Evolutionary conservation across 2,888 invertebrate species (phyloP), one percentile per base, ranked within the genome.

Genomic region (Ormyrus nitidulus): DNA sequence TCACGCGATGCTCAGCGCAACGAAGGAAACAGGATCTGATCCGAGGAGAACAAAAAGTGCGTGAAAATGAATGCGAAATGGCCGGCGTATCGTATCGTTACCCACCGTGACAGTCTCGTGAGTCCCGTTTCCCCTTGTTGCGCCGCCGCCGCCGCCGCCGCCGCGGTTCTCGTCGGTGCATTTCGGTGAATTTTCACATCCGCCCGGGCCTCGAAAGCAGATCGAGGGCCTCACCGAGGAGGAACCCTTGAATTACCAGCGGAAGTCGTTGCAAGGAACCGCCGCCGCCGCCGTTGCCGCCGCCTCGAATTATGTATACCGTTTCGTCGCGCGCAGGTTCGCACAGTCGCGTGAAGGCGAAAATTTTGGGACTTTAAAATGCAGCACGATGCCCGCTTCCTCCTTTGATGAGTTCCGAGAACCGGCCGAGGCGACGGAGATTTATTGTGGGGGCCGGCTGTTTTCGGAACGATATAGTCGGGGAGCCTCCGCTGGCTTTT

Each of bases 201-300:
- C 84, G 83, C 51, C 71, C 69, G 69, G 56, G 44, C 34, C 34
- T 4, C 34, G 34, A 34, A 34, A 34, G 34, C 48, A 7, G 78
- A 79, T 70, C 34, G 64, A 64, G 68, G 8, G 61, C 53, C 19
- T 0, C 59, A 59, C 49, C 58, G 58, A n/a, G 11, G 48, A 46
- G 6, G 83, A 82, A 82, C 85, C 86, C 85, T 86, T 83, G 84
- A 86, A 86, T 87, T 86, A 84, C 82, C 82, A 83, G 84, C 87
- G 87, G 86, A 87, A 87, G 86, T 85, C 84, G 84, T 84, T 83
- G 83, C 81, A 81, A 84, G 81, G 82, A 82, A 83, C 82, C 81
- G 78, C 34, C 34, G 34, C 19, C 19, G 19, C 84, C 84, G 19
- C 82, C 81, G 78, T 81, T 81, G 78, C 34, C 34, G 34, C 34